Evolutionary conservation across 2,797 vertebrate species (phyloP).

Genomic region (Steatocranus sp.): DNA sequence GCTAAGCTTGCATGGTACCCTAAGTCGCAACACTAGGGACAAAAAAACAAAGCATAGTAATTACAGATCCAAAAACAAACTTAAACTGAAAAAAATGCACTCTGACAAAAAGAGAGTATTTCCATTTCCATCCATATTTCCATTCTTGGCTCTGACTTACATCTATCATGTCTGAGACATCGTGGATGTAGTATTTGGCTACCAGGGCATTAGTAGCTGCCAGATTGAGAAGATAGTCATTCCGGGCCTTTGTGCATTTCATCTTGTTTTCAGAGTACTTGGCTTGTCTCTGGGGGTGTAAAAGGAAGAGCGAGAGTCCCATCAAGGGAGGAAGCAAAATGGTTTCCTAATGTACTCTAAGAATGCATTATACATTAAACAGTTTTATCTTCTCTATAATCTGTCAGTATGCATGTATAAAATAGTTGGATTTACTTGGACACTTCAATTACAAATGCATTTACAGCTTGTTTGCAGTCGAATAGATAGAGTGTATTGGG

Average conservation of each 20-base stretch:
- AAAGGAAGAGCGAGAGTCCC: not conserved
- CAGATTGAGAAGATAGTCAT: slow-evolving; percentile 95
- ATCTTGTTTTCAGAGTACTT: slow-evolving; percentile 99
- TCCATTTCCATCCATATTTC: not conserved
- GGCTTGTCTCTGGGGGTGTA: slow-evolving; percentile 86
- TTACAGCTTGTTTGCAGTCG: rapidly evolving
- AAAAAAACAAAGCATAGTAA: not conserved
- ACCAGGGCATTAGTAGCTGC: slow-evolving; percentile 92
- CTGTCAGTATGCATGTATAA: not conserved
- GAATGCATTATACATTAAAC: slow-evolving; percentile 16
- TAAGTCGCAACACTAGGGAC: slow-evolving; percentile 87
- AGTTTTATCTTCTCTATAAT: slow-evolving; percentile 12
- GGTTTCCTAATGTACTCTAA: slow-evolving; percentile 27
- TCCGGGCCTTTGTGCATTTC: slow-evolving; percentile 97
- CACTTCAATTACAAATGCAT: not conserved
- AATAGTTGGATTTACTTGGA: not conserved
- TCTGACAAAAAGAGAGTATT: not conserved
- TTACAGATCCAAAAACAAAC: not conserved
- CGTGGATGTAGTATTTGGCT: slow-evolving; percentile 98
- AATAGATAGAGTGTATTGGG: not conserved
- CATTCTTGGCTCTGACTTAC: slow-evolving; percentile 73
- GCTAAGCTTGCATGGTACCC: slow-evolving; percentile 94
- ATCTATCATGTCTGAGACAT: slow-evolving; percentile 95
- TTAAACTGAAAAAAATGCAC: not conserved
- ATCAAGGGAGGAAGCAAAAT: slow-evolving; percentile 27